phyloP scores from a whole-genome alignment of 2,113 vertebrate species.

The Hydropotes inermis region DNA sequence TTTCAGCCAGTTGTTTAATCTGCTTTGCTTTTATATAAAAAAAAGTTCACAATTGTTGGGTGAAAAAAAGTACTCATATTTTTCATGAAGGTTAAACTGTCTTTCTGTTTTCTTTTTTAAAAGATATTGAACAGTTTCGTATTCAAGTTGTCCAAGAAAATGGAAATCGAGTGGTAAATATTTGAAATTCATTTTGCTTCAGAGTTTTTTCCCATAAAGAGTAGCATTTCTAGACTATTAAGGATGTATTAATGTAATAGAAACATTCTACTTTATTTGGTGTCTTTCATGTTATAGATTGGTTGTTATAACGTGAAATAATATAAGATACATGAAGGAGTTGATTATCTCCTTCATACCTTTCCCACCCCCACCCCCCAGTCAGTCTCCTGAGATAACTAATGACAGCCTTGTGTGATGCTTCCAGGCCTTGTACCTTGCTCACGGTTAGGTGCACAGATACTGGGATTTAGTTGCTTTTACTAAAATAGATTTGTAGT shows the following conservation, averaged over 20 bases:
- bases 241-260: not conserved
- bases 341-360: not conserved
- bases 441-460: not conserved
- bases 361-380: not conserved
- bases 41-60: not conserved
- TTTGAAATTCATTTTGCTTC: conserved; percentile 17
- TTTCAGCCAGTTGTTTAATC: conserved; percentile 15
- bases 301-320: not conserved
- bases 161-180: conserved; percentile 90
- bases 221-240: not conserved
- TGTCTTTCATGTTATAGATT: not conserved
- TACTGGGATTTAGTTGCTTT: not conserved
- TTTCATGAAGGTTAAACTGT: conserved; percentile 10
- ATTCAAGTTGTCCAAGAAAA: conserved; percentile 86
- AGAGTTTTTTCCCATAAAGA: not conserved
- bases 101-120: conserved; percentile 60
- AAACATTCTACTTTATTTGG: not conserved
- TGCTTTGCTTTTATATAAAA: not conserved
- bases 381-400: not conserved
- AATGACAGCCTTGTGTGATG: not conserved
- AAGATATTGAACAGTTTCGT: conserved; percentile 92
- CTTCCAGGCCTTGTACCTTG: not conserved
- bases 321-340: not conserved
- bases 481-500: not conserved
- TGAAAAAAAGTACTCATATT: not conserved